Conservation (phyloP, 2,113 vertebrate species). For the Potamarius usumacintae region DNA sequence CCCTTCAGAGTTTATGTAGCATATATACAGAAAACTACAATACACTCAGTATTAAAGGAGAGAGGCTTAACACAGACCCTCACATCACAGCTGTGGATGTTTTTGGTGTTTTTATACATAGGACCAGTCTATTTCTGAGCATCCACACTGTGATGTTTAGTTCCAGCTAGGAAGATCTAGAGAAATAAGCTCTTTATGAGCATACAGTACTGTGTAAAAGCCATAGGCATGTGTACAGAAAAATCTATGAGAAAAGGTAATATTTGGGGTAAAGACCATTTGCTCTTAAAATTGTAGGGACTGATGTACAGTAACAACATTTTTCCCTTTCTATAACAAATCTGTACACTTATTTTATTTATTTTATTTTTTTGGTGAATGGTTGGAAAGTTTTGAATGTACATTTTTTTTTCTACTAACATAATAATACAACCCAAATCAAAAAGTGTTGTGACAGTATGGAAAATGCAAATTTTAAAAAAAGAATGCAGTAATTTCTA, state of each 20-base stretch:
- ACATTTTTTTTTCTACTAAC: background rate
- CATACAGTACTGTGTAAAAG: no score
- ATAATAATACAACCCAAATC: no score
- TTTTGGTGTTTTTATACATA: background rate
- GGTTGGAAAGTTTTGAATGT: background rate
- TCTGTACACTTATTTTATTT: no score
- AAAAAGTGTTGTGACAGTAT: no score
- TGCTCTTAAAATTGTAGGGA: no score
- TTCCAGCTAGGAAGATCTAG: background rate
- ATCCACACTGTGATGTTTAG: background rate
- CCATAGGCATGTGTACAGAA: no score
- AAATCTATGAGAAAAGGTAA: no score
- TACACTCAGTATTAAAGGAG: background rate
- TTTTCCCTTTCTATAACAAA: no score
- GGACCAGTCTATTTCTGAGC: background rate
- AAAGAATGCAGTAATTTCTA: no score
- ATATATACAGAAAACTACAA: constrained; percentile 10
- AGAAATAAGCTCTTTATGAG: background rate
- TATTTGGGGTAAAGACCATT: no score
- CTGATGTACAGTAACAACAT: no score
- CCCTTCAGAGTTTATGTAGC: background rate
- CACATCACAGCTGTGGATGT: background rate
- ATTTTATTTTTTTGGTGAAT: background rate
- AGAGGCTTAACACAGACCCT: background rate
- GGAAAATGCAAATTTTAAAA: no score